These are phyloP conservation scores for Argyresthia goedartella DNA, from an alignment of 2,888 invertebrate species.

Conservation along the genomic window DNA sequence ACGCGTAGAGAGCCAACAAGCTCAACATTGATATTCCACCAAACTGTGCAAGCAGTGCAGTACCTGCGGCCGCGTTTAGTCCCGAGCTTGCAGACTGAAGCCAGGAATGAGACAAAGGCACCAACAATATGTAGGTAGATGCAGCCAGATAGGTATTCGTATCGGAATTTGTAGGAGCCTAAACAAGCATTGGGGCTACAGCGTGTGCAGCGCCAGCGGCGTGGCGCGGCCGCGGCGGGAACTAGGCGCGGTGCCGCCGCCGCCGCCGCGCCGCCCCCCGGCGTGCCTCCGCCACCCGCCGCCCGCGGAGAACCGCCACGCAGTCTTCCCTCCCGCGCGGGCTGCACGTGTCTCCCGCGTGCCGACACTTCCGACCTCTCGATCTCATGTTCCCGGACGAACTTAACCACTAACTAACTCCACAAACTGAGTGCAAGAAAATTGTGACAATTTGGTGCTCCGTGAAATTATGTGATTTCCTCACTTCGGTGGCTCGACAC, in stretches of 20 bases:
- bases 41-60: too few species aligned
- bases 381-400: conserved; percentile 39
- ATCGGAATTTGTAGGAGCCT: conserved; percentile 4
- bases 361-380: conserved; percentile 19
- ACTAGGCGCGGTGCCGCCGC: conserved; percentile 6
- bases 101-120: not conserved
- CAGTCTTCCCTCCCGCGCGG: conserved; percentile 72
- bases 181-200: conserved; percentile 3
- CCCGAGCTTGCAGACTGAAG: not conserved
- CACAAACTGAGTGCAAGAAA: not conserved
- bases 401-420: conserved; percentile 24
- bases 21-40: too few species aligned
- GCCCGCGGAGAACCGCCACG: conserved; percentile 59
- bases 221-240: conserved; percentile 23
- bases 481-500: conserved; percentile 24
- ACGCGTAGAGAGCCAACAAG: too few species aligned
- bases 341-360: conserved; percentile 64
- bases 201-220: conserved; percentile 1
- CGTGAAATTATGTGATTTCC: conserved; percentile 20
- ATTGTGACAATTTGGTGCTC: conserved; percentile 28
- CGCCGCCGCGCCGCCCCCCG: conserved; percentile 24
- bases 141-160: not conserved
- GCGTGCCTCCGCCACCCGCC: conserved; percentile 18
- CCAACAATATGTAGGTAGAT: not conserved
- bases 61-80: too few species aligned